These are phyloP conservation scores for Cladopsammia gracilis DNA, from an alignment of 64 coral and sea anemone species.

Conservation along the genomic window DNA sequence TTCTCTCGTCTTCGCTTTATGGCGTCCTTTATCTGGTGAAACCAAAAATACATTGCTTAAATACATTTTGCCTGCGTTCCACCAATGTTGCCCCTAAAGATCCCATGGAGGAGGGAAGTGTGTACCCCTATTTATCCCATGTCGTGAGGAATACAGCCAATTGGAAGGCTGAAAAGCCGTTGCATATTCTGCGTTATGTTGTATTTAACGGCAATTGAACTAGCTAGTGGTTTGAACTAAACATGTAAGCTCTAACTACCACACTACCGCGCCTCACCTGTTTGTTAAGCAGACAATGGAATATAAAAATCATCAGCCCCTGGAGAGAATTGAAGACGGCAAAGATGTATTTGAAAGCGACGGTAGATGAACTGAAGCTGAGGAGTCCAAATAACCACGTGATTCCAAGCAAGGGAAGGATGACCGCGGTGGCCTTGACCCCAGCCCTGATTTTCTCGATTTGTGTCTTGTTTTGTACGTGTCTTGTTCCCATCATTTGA, in stretches of 20 bases:
- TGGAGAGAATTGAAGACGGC: conserved; percentile 67
- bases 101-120: too few relatives aligned
- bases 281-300: conserved; percentile 74
- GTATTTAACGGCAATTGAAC: neutral
- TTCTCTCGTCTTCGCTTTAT: conserved; percentile 2
- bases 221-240: neutral
- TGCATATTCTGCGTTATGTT: neutral
- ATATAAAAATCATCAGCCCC: conserved; percentile 77
- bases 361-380: conserved; percentile 18
- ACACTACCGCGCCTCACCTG: conserved; percentile 30
- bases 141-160: too few relatives aligned
- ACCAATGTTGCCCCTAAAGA: too few relatives aligned
- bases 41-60: too few relatives aligned
- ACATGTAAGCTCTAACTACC: too few relatives aligned
- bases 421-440: conserved; percentile 72
- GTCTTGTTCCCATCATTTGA: conserved; percentile 78
- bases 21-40: conserved; percentile 27
- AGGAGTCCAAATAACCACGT: conserved; percentile 78
- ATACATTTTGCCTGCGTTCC: too few relatives aligned
- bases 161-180: too few relatives aligned
- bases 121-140: too few relatives aligned
- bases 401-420: conserved; percentile 77
- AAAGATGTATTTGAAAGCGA: conserved; percentile 70
- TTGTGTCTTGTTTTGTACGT: conserved; percentile 67
- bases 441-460: conserved; percentile 61